Evolutionary conservation across 2,888 invertebrate genomes (phyloP).

Genomic region (Caenorhabditis doughertyi): DNA sequence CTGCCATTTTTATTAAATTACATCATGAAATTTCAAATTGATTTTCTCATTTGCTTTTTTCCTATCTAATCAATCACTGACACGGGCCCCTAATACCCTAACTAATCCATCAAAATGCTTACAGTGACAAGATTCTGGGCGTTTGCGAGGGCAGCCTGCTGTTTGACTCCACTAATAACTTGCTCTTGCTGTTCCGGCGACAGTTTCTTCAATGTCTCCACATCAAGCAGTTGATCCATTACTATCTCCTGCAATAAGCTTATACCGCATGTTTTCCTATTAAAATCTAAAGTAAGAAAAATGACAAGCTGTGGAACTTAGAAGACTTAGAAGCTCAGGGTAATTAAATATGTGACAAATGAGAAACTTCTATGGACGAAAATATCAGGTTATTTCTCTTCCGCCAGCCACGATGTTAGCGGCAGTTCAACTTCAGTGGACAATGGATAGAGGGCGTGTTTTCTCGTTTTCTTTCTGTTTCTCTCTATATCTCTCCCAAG

Average conservation of each 20-base stretch:
- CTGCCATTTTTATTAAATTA: too few relatives aligned
- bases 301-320: too few relatives aligned
- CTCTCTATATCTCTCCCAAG: neutral
- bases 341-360: slow-evolving; percentile 5
- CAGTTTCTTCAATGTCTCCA: slow-evolving; percentile 78
- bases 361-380: slow-evolving; percentile 23
- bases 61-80: too few relatives aligned
- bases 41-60: too few relatives aligned
- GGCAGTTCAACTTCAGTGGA: neutral
- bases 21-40: too few relatives aligned
- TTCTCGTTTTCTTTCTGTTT: slow-evolving; percentile 11
- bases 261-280: neutral
- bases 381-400: neutral
- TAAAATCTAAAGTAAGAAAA: too few relatives aligned
- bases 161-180: slow-evolving; percentile 78
- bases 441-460: slow-evolving; percentile 12
- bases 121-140: slow-evolving; percentile 81
- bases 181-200: slow-evolving; percentile 80
- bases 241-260: slow-evolving; percentile 4
- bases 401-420: slow-evolving; percentile 15
- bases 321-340: too few relatives aligned
- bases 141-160: slow-evolving; percentile 80
- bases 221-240: slow-evolving; percentile 79
- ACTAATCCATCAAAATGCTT: slow-evolving; percentile 21
- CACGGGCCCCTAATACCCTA: too few relatives aligned